These are phyloP conservation scores for Spodoptera littoralis DNA, from an alignment of 2,888 invertebrate genomes.

Conservation along the genomic window DNA sequence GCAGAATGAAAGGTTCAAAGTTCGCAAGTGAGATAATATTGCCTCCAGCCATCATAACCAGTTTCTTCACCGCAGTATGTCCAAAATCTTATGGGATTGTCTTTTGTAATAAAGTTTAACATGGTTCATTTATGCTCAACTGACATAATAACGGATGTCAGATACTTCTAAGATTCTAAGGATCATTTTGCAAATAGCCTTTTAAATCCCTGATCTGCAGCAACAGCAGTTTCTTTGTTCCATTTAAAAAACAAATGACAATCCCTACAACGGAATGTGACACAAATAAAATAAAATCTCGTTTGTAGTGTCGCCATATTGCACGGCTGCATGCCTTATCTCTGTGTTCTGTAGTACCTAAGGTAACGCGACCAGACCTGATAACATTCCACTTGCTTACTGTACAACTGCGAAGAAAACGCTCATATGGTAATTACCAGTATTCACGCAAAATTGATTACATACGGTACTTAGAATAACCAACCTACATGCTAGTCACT, in stretches of 20 bases:
- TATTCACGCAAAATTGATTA: constrained; percentile 40
- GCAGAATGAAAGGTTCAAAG: constrained; percentile 18
- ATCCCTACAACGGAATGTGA: neutral
- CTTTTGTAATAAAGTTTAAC: constrained; percentile 19
- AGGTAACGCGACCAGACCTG: constrained; percentile 67
- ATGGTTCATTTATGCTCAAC: neutral
- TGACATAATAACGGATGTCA: no score
- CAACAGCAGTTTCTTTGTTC: constrained; percentile 2
- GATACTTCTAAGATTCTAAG: no score
- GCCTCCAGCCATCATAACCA: constrained; percentile 17
- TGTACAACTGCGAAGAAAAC: constrained; percentile 37
- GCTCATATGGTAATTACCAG: constrained; percentile 45
- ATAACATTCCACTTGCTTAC: constrained; percentile 66
- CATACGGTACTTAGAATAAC: constrained; percentile 26
- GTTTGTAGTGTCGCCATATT: constrained; percentile 3
- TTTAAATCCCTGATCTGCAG: no score
- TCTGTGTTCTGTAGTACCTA: constrained; percentile 53
- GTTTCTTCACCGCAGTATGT: constrained; percentile 9
- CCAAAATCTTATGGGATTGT: constrained; percentile 21
- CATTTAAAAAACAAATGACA: constrained; percentile 1
- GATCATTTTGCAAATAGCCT: no score
- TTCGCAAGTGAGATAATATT: constrained; percentile 13
- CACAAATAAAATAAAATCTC: constrained; percentile 8
- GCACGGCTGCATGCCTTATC: constrained; percentile 65
- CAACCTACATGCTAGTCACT: constrained; percentile 16